Base-by-base conservation (phyloP, 2,113 vertebrate genomes). In the Heterotilapia buettikoferi region DNA sequence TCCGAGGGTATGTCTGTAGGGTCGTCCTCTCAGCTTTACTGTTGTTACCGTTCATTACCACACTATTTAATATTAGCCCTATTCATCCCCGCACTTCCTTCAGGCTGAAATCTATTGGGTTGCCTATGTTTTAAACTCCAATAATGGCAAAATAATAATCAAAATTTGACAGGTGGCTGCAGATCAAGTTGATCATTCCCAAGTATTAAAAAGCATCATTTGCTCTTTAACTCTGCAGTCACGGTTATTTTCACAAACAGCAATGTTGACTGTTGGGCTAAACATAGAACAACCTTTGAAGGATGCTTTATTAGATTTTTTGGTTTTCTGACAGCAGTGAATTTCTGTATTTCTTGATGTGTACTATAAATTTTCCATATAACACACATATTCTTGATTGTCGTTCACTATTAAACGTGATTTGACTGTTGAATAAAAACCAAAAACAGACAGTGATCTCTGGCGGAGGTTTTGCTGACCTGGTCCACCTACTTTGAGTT, bases 41-140 rank as follows among this genome's bases (percentile, higher is more conserved):
- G 54, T 63, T 86, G 63, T 86, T 80, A 19, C 82, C 6, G 1
- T 19, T 88, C 40, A 47, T 88, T 88, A 90, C 24, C 47, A n/a
- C 2, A 31, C 11, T 0, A 19, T 33, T 47, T 29, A 14, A 84
- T 79, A 5, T 50, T 52, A 59, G 79, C 50, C 21, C 11, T 2
- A 4, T 26, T 45, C 12, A 16, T 84, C 9, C 29, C 16, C 9
- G 6, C 6, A 13, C 73, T 78, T 78, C 47, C 16, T 78, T 31
- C 26, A 52, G 26, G 26, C 26, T 52, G 26, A n/a, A 6, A n/a
- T 52, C 29, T 50, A n/a, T 13, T 13, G 26, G 16, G 45, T 13
- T 50, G 5, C 43, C 24, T 31, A 0, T 78, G 24, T 31, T 78
- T 78, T n/a, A 78, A 50, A 78, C 26, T 9, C 73, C 45, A n/a